Evolutionary conservation across 2,797 vertebrate genomes (phyloP).

Genomic region (Gymnoscopelus braueri): DNA sequence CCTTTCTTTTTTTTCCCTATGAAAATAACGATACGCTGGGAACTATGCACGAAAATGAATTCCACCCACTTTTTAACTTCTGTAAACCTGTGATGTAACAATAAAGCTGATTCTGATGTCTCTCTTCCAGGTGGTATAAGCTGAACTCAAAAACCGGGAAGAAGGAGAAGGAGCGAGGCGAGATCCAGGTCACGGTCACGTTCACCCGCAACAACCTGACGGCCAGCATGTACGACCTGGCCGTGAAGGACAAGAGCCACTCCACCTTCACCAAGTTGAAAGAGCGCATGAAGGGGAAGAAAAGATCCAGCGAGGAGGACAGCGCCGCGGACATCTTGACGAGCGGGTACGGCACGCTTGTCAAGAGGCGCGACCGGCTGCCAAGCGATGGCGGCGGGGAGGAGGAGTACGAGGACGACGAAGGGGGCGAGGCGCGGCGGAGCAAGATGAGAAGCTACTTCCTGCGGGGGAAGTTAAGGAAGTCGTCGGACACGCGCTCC

Average conservation of each 20-base stretch:
- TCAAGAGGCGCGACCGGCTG: conserved; percentile 72
- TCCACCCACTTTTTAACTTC: too few relatives aligned
- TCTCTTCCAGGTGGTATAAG: conserved; percentile 89
- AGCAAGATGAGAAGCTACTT: conserved; percentile 94
- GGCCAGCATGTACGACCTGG: conserved; percentile 98
- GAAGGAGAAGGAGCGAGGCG: conserved; percentile 96
- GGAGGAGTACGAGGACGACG: conserved; percentile 88
- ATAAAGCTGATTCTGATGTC: not conserved
- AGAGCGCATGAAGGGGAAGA: conserved; percentile 92
- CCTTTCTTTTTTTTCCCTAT: too few relatives aligned
- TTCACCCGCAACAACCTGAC: conserved; percentile 93
- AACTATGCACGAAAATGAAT: too few relatives aligned
- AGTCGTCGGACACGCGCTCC: conserved; percentile 92
- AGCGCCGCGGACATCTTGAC: conserved; percentile 87
- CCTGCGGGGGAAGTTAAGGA: conserved; percentile 88
- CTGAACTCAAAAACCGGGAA: conserved; percentile 95
- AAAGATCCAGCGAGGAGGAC: conserved; percentile 87
- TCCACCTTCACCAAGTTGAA: conserved; percentile 93
- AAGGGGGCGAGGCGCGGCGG: conserved; percentile 81
- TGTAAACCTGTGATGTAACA: too few relatives aligned
- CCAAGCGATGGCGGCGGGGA: conserved; percentile 83
- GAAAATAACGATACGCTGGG: too few relatives aligned
- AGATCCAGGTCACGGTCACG: conserved; percentile 91
- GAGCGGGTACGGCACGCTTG: conserved; percentile 78
- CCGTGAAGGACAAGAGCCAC: conserved; percentile 90